Percentiles rank a stretch among this genome's conserved stretches.
Conservation (phyloP, 2,888 invertebrate species). For the Thecophora atra region DNA sequence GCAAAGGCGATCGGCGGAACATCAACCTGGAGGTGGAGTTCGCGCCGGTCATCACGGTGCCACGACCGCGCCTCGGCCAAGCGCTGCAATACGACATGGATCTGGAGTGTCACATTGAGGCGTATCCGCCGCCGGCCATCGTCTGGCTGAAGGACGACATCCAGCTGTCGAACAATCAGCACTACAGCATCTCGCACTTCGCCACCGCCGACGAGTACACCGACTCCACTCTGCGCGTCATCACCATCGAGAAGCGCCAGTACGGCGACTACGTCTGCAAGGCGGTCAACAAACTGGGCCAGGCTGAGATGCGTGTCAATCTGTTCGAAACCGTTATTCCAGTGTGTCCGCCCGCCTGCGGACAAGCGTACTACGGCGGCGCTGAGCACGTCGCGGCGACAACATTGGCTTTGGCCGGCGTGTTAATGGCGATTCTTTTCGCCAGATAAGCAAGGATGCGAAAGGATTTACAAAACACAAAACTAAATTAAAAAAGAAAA, state of each 20-base stretch:
- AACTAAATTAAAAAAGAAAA: constrained; percentile 44
- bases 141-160: constrained; percentile 88
- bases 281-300: constrained; percentile 88
- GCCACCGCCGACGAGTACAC: constrained; percentile 93
- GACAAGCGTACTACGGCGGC: constrained; percentile 62
- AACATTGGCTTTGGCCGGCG: constrained; percentile 68
- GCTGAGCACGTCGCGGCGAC: constrained; percentile 59
- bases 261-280: constrained; percentile 87
- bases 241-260: constrained; percentile 90
- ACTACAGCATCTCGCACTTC: constrained; percentile 90
- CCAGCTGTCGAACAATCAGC: constrained; percentile 87
- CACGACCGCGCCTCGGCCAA: constrained; percentile 82
- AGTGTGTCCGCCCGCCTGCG: constrained; percentile 92
- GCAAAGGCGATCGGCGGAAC: constrained; percentile 83
- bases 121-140: constrained; percentile 93
- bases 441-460: constrained; percentile 58
- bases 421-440: constrained; percentile 66
- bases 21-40: constrained; percentile 92
- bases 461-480: constrained; percentile 27
- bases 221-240: constrained; percentile 87
- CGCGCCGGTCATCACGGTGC: constrained; percentile 85
- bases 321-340: constrained; percentile 90
- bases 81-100: constrained; percentile 95
- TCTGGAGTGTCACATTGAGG: constrained; percentile 92
- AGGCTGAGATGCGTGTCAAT: constrained; percentile 81